Evolutionary conservation across 2,888 invertebrate species (phyloP).

Genomic region (Phengaris alcon): DNA sequence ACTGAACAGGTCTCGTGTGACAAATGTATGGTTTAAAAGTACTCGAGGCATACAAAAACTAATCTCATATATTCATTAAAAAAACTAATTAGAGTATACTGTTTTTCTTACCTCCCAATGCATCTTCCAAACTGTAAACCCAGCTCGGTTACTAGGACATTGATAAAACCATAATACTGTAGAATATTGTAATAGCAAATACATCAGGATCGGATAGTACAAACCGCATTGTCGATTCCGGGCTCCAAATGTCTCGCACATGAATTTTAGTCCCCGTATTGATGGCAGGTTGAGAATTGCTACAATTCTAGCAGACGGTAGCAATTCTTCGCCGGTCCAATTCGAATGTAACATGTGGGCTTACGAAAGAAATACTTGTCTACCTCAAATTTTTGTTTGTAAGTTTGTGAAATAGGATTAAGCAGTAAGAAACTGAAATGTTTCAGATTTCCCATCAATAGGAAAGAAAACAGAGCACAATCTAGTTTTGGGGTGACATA

Average conservation of each 20-base stretch:
- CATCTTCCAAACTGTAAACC: no score
- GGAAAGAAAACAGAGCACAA: not conserved
- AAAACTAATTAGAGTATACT: no score
- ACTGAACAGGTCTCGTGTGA: no score
- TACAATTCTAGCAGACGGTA: not conserved
- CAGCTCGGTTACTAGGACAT: no score
- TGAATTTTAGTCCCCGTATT: not conserved
- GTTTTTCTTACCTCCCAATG: no score
- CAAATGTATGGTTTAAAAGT: no score
- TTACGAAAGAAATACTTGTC: not conserved
- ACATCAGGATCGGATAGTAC: not conserved
- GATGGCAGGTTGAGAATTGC: slow-evolving; percentile 13
- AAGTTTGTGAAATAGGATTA: not conserved
- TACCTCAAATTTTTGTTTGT: not conserved
- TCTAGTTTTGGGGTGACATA: no score
- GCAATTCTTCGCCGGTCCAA: not conserved
- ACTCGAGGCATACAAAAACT: no score
- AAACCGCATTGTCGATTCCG: slow-evolving; percentile 3
- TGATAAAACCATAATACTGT: not conserved
- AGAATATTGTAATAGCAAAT: not conserved
- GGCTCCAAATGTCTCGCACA: not conserved
- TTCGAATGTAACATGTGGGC: not conserved
- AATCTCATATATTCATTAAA: no score
- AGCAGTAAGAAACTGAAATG: not conserved
- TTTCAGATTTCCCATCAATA: not conserved